Evolutionary conservation across 2,888 invertebrate species (phyloP).

Genomic region (Iphiclides podalirius): DNA sequence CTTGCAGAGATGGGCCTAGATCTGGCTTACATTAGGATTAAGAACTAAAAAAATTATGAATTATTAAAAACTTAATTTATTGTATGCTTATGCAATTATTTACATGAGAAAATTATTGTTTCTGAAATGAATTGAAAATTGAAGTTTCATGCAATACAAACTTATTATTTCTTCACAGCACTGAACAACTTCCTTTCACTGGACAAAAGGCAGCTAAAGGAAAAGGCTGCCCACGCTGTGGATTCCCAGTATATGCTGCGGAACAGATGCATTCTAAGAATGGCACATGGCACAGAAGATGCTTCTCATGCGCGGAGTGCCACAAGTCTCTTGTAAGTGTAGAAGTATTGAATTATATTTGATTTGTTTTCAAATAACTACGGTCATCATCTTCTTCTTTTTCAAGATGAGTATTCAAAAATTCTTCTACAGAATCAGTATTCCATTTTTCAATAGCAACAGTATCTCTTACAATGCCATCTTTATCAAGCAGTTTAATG

Average conservation of each 20-base stretch:
- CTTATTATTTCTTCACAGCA: too few relatives aligned
- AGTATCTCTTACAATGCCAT: conserved; percentile 90
- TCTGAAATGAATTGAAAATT: too few relatives aligned
- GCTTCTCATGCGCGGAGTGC: conserved; percentile 95
- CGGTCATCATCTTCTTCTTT: conserved; percentile 77
- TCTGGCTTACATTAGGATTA: too few relatives aligned
- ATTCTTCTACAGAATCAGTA: conserved; percentile 98
- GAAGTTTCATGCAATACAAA: too few relatives aligned
- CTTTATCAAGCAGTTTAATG: conserved; percentile 92
- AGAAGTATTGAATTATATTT: conserved; percentile 54
- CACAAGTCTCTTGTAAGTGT: conserved; percentile 86
- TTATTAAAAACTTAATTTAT: conserved; percentile 15
- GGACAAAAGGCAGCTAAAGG: conserved; percentile 88
- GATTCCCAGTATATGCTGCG: conserved; percentile 95
- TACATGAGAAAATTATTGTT: too few relatives aligned
- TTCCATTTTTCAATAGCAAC: conserved; percentile 99
- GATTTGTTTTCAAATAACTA: conserved; percentile 82
- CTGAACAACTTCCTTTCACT: conserved; percentile 86
- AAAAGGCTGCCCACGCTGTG: conserved; percentile 92
- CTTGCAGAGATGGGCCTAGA: too few relatives aligned
- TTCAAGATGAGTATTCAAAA: conserved; percentile 92
- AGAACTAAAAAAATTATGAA: too few relatives aligned
- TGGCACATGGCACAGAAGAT: conserved; percentile 94
- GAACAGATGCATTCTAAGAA: conserved; percentile 98
- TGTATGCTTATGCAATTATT: conserved; percentile 6